These are phyloP conservation scores for Bufotes viridis DNA, from an alignment of 2,797 vertebrate genomes.

Conservation along the genomic window DNA sequence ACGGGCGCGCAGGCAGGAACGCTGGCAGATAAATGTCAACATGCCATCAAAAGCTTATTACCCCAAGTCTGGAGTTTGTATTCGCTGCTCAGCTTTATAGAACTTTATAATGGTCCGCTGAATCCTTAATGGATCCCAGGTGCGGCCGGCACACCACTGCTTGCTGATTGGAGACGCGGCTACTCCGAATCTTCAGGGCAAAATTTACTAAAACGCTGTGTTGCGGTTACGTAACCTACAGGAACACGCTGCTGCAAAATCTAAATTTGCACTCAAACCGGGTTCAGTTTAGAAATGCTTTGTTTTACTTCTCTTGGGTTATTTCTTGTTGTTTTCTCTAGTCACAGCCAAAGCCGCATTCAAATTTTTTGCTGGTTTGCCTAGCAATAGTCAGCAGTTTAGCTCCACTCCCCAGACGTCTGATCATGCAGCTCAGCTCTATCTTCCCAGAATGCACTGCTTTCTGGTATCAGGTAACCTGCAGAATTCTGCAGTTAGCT, in stretches of 20 bases:
- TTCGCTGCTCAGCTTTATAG: constrained; percentile 44
- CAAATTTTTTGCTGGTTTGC: background rate
- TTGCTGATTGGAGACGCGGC: constrained; percentile 16
- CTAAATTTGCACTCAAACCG: background rate
- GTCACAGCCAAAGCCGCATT: background rate
- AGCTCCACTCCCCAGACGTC: background rate
- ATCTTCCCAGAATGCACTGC: background rate
- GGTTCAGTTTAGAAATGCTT: no score
- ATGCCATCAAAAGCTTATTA: constrained; percentile 66
- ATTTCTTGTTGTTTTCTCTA: background rate
- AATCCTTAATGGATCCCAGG: constrained; percentile 60
- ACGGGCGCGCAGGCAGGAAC: constrained; percentile 63
- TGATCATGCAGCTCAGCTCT: background rate
- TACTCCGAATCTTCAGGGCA: constrained; percentile 14
- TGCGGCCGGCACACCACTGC: constrained; percentile 14
- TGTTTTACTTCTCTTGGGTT: background rate
- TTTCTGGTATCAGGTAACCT: background rate
- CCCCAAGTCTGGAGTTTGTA: constrained; percentile 36
- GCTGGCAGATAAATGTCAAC: constrained; percentile 70
- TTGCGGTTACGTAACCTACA: background rate
- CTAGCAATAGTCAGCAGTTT: background rate
- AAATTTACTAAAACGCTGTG: constrained; percentile 4
- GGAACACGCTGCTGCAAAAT: background rate
- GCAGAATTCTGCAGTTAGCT: background rate
- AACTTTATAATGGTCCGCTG: constrained; percentile 47